Evolutionary conservation across 2,888 invertebrate species (phyloP).

Genomic region (Bellardia bayeri): DNA sequence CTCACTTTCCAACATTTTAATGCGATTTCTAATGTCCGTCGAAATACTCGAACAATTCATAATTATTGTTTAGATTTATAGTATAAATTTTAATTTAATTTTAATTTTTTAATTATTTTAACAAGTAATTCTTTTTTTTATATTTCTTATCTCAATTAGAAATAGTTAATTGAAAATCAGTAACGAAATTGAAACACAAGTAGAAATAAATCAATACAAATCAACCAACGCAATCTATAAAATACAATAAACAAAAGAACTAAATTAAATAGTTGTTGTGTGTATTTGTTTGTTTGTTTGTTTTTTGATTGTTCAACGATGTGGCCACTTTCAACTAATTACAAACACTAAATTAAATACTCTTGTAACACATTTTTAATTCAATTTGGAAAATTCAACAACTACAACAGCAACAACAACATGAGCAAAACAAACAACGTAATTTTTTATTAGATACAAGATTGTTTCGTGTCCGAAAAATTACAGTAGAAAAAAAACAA

Average conservation of each 20-base stretch:
- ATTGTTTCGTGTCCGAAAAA: conserved; percentile 45
- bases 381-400: conserved; percentile 67
- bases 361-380: conserved; percentile 68
- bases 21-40: conserved; percentile 80
- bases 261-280: conserved; percentile 37
- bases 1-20: conserved; percentile 82
- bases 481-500: conserved; percentile 32
- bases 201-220: conserved; percentile 22
- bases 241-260: conserved; percentile 39
- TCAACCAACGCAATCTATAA: conserved; percentile 26
- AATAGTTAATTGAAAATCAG: conserved; percentile 38
- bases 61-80: conserved; percentile 31
- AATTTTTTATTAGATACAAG: conserved; percentile 46
- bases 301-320: conserved; percentile 40
- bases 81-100: not conserved
- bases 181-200: conserved; percentile 4
- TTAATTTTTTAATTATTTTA: not conserved
- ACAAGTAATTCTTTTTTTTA: not conserved
- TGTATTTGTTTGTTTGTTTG: not conserved
- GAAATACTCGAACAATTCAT: conserved; percentile 80
- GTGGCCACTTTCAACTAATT: conserved; percentile 64
- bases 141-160: conserved; percentile 14
- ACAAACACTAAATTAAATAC: conserved; percentile 67
- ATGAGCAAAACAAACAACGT: conserved; percentile 32
- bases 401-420: conserved; percentile 34